Percentiles rank a stretch among this genome's conserved stretches.
These are phyloP conservation scores for Dasypolia templi DNA, from an alignment of 2,888 invertebrate species.

Conservation along the genomic window DNA sequence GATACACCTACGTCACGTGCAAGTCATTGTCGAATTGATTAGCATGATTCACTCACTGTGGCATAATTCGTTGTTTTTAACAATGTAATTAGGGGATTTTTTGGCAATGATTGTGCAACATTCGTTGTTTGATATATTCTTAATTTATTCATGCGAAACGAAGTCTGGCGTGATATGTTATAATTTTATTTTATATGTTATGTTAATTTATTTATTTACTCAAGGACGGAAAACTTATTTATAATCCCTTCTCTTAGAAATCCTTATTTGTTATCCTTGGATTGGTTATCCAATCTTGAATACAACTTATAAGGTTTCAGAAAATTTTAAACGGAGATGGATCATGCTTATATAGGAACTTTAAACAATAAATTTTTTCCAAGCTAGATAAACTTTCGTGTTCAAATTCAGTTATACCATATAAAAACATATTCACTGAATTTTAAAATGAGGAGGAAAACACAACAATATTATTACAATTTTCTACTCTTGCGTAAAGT, in stretches of 20 bases:
- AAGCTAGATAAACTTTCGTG: not conserved
- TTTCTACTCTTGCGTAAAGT: constrained; percentile 55
- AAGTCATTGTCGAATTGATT: constrained; percentile 37
- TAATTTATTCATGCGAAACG: constrained; percentile 12
- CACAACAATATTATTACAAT: constrained; percentile 23
- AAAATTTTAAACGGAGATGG: not conserved
- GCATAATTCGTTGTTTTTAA: constrained; percentile 16
- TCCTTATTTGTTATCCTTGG: not conserved
- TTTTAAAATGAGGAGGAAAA: constrained; percentile 52
- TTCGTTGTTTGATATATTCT: not conserved
- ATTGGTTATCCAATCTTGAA: not conserved
- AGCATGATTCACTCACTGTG: constrained; percentile 29
- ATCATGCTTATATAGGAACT: not conserved
- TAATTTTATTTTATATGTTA: too few relatives aligned
- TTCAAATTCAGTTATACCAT: not conserved
- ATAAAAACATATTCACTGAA: not conserved
- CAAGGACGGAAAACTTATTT: not conserved
- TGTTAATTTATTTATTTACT: constrained; percentile 4
- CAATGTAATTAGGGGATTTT: constrained; percentile 52
- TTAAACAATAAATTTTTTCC: not conserved
- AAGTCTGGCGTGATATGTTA: not conserved
- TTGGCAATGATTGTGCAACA: constrained; percentile 42
- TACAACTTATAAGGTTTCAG: not conserved
- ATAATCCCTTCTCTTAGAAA: not conserved
- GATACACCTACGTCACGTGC: constrained; percentile 25